Percentiles rank a stretch among this genome's conserved stretches.
These are phyloP conservation scores for Ellobius talpinus DNA, from an alignment of 2,113 vertebrate species.

Conservation along the genomic window DNA sequence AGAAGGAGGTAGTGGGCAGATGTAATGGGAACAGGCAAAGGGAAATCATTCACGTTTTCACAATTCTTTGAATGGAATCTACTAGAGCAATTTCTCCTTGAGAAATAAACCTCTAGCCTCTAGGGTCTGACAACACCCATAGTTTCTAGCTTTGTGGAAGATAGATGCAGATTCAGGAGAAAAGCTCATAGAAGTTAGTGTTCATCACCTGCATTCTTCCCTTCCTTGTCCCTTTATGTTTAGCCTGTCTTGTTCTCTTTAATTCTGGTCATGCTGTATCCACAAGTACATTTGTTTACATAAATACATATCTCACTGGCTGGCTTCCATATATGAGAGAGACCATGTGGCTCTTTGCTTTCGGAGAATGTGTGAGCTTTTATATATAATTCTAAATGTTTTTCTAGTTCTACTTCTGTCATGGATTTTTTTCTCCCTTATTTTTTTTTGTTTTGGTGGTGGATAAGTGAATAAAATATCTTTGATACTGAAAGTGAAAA, in stretches of 20 bases:
- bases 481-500: not conserved
- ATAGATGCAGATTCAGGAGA: not conserved
- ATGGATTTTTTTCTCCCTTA: not conserved
- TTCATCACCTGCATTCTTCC: not conserved
- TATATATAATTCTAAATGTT: not conserved
- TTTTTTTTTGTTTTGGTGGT: not conserved
- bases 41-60: not conserved
- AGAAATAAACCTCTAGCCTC: not conserved
- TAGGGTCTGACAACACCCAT: not conserved
- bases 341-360: not conserved
- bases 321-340: not conserved
- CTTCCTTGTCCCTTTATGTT: not conserved
- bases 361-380: not conserved
- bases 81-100: not conserved
- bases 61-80: not conserved
- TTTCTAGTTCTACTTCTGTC: not conserved
- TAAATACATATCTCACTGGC: not conserved
- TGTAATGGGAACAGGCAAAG: accelerated
- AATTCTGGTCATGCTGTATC: not conserved
- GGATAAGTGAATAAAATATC: not conserved
- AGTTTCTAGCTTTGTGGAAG: not conserved
- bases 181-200: not conserved
- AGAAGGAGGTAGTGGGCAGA: accelerated
- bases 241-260: not conserved
- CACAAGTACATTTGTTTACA: not conserved